A percentile compares a stretch with the other conserved stretches of the same genome.
Evolutionary conservation across 2,797 vertebrate genomes (phyloP).

Genomic region (Scolopax bukidnonensis): DNA sequence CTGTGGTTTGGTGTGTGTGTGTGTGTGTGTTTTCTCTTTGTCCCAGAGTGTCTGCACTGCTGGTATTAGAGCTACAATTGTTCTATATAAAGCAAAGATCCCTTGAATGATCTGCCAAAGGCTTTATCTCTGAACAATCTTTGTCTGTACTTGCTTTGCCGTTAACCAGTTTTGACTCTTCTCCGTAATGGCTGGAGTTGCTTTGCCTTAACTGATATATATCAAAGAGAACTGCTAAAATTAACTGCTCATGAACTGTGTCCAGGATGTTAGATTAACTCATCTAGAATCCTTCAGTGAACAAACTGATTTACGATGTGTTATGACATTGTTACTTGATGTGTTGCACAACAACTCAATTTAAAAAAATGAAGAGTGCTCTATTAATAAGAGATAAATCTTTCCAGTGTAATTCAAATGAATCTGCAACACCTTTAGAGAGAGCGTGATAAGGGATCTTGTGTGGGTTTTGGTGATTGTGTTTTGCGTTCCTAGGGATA

Average conservation of each 20-base stretch:
- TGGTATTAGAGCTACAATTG: slow-evolving; percentile 56
- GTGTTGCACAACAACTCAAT: slow-evolving; percentile 67
- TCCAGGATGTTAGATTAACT: slow-evolving; percentile 69
- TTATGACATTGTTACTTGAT: slow-evolving; percentile 68
- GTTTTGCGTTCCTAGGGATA: slow-evolving; percentile 53
- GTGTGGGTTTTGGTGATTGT: slow-evolving; percentile 44
- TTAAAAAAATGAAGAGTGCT: slow-evolving; percentile 53
- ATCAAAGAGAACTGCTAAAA: slow-evolving; percentile 71
- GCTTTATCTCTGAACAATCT: slow-evolving; percentile 61
- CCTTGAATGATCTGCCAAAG: slow-evolving; percentile 54
- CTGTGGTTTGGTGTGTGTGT: slow-evolving; percentile 40
- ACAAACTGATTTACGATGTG: slow-evolving; percentile 64
- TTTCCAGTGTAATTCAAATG: slow-evolving; percentile 65
- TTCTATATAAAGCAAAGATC: slow-evolving; percentile 62
- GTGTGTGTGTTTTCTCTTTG: slow-evolving; percentile 43
- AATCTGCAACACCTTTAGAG: slow-evolving; percentile 43
- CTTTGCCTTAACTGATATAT: slow-evolving; percentile 52
- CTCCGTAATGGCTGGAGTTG: slow-evolving; percentile 42
- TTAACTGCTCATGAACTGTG: slow-evolving; percentile 63
- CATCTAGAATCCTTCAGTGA: slow-evolving; percentile 56
- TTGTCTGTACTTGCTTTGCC: slow-evolving; percentile 62
- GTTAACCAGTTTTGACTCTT: slow-evolving; percentile 63
- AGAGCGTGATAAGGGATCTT: slow-evolving; percentile 46
- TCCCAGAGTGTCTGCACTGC: slow-evolving; percentile 17
- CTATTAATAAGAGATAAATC: slow-evolving; percentile 69